Evolutionary conservation across 2,797 vertebrate species (phyloP).

Genomic region (Chaenodraco wilsoni): DNA sequence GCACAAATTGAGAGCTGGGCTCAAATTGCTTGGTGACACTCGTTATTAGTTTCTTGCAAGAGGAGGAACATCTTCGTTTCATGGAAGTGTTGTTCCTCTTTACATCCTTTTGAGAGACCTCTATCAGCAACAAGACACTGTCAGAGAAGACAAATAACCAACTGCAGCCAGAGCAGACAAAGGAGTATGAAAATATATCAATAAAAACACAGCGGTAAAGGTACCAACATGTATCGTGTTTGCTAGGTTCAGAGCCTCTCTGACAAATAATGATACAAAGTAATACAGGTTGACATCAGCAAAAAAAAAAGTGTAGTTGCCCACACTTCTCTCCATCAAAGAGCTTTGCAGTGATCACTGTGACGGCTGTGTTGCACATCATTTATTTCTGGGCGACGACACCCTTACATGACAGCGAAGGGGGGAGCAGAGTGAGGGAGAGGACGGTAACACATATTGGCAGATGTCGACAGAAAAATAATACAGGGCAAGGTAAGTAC

Average conservation of each 20-base stretch:
- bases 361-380: slow-evolving; percentile 42
- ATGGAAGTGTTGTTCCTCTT: slow-evolving; percentile 30
- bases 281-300: slow-evolving; percentile 27
- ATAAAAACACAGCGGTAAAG: slow-evolving; percentile 1
- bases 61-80: slow-evolving; percentile 23
- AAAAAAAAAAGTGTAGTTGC: slow-evolving; percentile 14
- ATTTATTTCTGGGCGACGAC: slow-evolving; percentile 30
- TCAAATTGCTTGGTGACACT: slow-evolving; percentile 49
- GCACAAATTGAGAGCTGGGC: slow-evolving; percentile 42
- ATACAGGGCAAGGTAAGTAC: slow-evolving; percentile 4
- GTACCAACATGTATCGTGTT: slow-evolving; percentile 16
- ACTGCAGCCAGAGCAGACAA: background rate
- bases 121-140: slow-evolving; percentile 27
- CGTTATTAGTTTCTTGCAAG: slow-evolving; percentile 40
- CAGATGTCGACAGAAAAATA: slow-evolving; percentile 40
- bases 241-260: slow-evolving; percentile 9
- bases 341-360: slow-evolving; percentile 28
- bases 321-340: slow-evolving; percentile 40
- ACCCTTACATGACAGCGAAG: slow-evolving; percentile 28
- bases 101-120: slow-evolving; percentile 22
- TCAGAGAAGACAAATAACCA: slow-evolving; percentile 32
- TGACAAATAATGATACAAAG: slow-evolving; percentile 21
- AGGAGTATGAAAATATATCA: slow-evolving; percentile 12
- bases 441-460: slow-evolving; percentile 26
- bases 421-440: slow-evolving; percentile 16